Conservation (phyloP, 1,140 invertebrate genomes). For the Trachymyrmex cornetzi region DNA sequence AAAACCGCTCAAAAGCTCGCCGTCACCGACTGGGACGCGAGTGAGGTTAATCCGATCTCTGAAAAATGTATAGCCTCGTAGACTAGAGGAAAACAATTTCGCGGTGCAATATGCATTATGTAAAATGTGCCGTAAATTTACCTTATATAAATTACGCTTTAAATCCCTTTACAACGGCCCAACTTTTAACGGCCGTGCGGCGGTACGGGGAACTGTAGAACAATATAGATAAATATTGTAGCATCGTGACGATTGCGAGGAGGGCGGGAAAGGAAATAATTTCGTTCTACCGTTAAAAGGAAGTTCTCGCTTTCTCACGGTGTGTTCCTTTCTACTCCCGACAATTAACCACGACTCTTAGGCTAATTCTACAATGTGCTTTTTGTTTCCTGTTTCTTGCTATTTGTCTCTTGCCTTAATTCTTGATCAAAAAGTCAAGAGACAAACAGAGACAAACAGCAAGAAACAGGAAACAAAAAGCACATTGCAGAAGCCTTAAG, state of each 20-base stretch:
- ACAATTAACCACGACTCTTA: slow-evolving; percentile 47
- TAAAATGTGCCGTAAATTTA: slow-evolving; percentile 36
- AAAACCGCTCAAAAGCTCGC: slow-evolving; percentile 12
- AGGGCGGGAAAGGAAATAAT: not conserved
- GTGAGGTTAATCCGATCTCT: slow-evolving; percentile 40
- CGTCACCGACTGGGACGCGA: not conserved
- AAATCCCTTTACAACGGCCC: slow-evolving; percentile 20
- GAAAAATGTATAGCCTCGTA: slow-evolving; percentile 41
- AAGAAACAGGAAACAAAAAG: no score
- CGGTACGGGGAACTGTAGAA: not conserved
- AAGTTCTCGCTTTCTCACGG: not conserved
- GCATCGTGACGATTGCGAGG: not conserved
- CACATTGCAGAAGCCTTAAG: no score
- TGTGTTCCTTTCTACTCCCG: not conserved
- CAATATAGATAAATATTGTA: slow-evolving; percentile 21
- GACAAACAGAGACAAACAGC: no score
- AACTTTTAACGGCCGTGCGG: no score
- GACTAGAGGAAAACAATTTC: slow-evolving; percentile 37
- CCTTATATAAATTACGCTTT: slow-evolving; percentile 38
- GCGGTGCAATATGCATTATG: slow-evolving; percentile 56
- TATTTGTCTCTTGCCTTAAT: no score
- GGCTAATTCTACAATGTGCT: no score
- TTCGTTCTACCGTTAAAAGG: slow-evolving; percentile 7
- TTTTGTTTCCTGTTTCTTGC: no score
- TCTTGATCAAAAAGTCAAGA: no score